Evolutionary conservation across 2,113 vertebrate species (phyloP), one percentile per base, ranked within the genome.

Genomic region (Chloroceryle aenea): DNA sequence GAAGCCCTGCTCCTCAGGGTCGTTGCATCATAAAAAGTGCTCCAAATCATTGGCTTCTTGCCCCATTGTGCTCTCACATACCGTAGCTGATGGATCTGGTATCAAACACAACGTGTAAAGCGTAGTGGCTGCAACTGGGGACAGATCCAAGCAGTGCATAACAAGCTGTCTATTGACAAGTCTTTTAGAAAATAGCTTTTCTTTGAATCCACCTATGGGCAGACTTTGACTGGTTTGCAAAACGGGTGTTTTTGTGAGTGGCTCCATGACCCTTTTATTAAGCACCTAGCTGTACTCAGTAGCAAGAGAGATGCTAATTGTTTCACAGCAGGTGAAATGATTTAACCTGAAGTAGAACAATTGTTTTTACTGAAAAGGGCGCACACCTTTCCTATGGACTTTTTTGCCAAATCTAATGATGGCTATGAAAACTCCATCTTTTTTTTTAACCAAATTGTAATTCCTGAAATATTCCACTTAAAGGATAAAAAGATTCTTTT

Each of bases 291-390:
- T 97, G 81, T 97, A 91, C 85, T 97, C 87, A 93, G 26, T 82
- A 95, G 90, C 53, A 40, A 97, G 94, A 95, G 90, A 79, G 84
- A 93, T 95, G 97, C 95, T 97, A 97, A 97, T 95, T 97, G 84
- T 89, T 90, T 97, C 93, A 75, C 94, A 97, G 95, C 89, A 93
- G 85, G 96, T 83, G 69, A 97, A 96, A 93, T 94, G 58, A 96
- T 96, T 98, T 97, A 93, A 98, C 91, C 93, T 42, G 26, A 95
- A 94, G 94, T 87, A 92, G 77, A 89, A 48, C 38, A 91, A 90
- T 87, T 95, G 81, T 91, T 97, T 97, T 94, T 90, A 89, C 91
- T 96, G 86, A 88, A 95, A 97, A 82, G 77, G 76, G 42, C 53
- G 42, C 79, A 50, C 15, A 84, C 67, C 85, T 90, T 96, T 84